These are phyloP conservation scores for Girardia tigrina DNA, from an alignment of 2,888 invertebrate genomes.

Conservation along the genomic window DNA sequence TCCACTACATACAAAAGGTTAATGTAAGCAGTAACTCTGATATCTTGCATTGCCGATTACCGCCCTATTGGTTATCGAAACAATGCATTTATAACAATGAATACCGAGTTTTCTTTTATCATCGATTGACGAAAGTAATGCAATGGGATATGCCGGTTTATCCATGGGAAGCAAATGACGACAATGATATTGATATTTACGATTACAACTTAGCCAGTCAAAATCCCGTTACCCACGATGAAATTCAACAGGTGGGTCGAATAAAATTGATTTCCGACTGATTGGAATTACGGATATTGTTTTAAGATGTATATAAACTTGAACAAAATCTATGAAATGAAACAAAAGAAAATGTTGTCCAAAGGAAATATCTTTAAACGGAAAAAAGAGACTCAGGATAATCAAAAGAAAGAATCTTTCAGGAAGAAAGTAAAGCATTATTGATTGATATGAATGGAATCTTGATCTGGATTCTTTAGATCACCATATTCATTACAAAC, in stretches of 20 bases:
- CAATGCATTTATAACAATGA: neutral
- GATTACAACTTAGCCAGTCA: neutral
- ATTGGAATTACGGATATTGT: too few species aligned
- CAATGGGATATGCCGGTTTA: neutral
- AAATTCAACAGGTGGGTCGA: neutral
- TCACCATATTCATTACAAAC: too few species aligned
- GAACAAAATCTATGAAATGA: neutral
- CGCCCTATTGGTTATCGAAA: neutral
- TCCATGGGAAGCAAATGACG: neutral
- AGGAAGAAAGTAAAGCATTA: neutral
- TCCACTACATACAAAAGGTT: neutral
- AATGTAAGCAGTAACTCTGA: neutral
- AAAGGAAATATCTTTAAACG: neutral
- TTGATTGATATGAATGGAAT: too few species aligned
- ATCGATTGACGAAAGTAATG: neutral
- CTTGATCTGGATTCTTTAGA: too few species aligned
- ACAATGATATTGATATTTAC: neutral
- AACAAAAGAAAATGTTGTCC: neutral
- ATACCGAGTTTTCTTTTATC: neutral
- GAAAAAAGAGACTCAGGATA: neutral
- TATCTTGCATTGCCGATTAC: neutral
- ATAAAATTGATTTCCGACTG: too few species aligned
- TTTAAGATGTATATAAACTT: neutral
- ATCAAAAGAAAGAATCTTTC: neutral
- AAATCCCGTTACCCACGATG: neutral